Evolutionary conservation across 2,888 invertebrate species (phyloP).

Genomic region (Drosophila testacea): DNA sequence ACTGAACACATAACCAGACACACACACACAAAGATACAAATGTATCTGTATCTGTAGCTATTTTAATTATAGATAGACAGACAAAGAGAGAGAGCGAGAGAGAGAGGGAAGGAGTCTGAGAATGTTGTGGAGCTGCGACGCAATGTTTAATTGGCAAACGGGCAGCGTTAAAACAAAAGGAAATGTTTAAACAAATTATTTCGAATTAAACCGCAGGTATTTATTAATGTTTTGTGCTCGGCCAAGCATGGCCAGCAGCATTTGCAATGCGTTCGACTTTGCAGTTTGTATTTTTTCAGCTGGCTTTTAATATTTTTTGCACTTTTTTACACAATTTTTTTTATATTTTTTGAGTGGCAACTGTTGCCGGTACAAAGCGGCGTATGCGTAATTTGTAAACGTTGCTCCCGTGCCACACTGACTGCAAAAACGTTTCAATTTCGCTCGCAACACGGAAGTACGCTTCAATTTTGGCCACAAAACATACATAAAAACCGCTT

Average conservation of each 20-base stretch:
- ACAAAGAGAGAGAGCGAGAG: background rate
- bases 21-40: constrained; percentile 8
- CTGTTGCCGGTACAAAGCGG: constrained; percentile 65
- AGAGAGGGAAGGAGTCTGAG: constrained; percentile 31
- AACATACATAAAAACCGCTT: constrained; percentile 26
- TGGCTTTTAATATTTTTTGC: constrained; percentile 20
- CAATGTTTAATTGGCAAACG: constrained; percentile 53
- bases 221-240: constrained; percentile 81
- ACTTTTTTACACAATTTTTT: constrained; percentile 15
- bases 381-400: constrained; percentile 73
- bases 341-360: constrained; percentile 11
- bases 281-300: constrained; percentile 24
- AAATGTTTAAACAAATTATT: constrained; percentile 82
- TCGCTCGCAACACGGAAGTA: constrained; percentile 59
- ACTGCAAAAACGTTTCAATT: constrained; percentile 77
- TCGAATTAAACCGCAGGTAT: constrained; percentile 81
- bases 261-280: constrained; percentile 51
- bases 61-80: background rate
- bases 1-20: constrained; percentile 1
- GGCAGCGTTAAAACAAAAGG: constrained; percentile 73
- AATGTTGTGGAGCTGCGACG: constrained; percentile 46
- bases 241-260: constrained; percentile 65
- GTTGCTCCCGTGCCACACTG: constrained; percentile 79
- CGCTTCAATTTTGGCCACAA: constrained; percentile 54
- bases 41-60: background rate